These are phyloP conservation scores for Ibidorhyncha struthersii DNA, from an alignment of 2,113 vertebrate genomes.

Conservation along the genomic window DNA sequence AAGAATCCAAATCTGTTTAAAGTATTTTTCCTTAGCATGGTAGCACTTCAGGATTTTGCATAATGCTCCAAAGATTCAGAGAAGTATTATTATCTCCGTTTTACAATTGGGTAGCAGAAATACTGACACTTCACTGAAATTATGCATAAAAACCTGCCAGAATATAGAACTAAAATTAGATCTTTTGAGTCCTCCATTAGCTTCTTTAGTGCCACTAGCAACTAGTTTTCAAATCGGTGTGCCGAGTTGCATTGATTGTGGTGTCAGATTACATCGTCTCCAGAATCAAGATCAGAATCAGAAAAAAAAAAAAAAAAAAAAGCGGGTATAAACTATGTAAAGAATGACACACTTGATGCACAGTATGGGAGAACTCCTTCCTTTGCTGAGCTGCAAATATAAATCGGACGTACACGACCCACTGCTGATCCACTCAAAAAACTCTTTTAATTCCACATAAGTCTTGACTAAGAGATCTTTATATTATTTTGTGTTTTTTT, in stretches of 20 bases:
- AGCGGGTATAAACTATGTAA: not conserved
- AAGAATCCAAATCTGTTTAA: not conserved
- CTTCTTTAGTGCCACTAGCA: not conserved
- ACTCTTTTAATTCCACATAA: not conserved
- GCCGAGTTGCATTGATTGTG: not conserved
- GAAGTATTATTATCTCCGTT: not conserved
- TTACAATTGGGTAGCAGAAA: not conserved
- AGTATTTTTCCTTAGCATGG: not conserved
- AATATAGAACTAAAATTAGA: not conserved
- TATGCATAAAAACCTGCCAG: not conserved
- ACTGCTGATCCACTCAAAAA: not conserved
- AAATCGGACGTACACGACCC: fast-evolving
- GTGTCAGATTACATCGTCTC: not conserved
- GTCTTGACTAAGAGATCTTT: not conserved
- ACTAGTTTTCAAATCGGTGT: not conserved
- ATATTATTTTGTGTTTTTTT: not conserved
- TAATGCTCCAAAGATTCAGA: not conserved
- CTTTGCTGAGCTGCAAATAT: not conserved
- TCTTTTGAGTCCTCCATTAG: not conserved
- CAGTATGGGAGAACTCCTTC: not conserved
- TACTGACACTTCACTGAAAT: not conserved
- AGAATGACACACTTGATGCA: not conserved
- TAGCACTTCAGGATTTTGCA: not conserved
- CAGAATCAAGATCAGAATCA: not conserved
- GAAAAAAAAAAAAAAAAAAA: not conserved